phyloP scores from a whole-genome alignment of 2,888 invertebrate genomes.

The Phoenoteleia sp. region DNA sequence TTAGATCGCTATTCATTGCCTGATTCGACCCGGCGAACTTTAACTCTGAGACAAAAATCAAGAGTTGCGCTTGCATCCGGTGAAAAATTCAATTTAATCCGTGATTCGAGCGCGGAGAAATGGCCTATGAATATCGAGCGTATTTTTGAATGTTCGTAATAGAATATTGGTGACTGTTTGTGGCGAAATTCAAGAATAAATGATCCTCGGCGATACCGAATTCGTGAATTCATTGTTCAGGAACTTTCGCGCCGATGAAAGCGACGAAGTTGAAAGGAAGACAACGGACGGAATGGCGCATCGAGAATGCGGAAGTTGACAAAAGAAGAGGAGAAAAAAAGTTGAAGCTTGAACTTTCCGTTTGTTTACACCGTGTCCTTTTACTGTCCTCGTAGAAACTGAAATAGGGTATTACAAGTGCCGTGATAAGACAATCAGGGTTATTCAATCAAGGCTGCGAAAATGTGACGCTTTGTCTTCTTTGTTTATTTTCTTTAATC shows the following conservation, averaged over 20 bases:
- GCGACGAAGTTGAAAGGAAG: constrained; percentile 55
- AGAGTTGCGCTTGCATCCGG: not conserved
- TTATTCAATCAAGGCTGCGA: not conserved
- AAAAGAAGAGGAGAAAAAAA: constrained; percentile 39
- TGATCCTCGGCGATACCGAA: constrained; percentile 21
- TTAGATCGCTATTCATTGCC: constrained; percentile 80
- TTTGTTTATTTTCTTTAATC: not conserved
- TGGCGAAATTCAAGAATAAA: constrained; percentile 31
- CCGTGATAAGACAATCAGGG: not conserved
- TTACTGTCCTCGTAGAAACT: not conserved
- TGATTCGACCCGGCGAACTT: constrained; percentile 63
- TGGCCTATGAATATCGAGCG: constrained; percentile 24
- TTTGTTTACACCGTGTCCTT: constrained; percentile 25
- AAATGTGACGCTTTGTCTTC: not conserved
- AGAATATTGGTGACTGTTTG: constrained; percentile 5
- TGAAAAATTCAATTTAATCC: constrained; percentile 26
- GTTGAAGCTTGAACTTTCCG: constrained; percentile 31
- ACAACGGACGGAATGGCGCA: constrained; percentile 32
- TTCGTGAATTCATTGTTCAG: constrained; percentile 44
- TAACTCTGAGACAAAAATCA: constrained; percentile 58
- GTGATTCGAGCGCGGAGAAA: not conserved
- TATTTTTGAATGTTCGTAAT: constrained; percentile 24
- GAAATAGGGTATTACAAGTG: not conserved
- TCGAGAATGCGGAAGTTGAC: constrained; percentile 40
- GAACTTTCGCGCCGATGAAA: constrained; percentile 21